Evolutionary conservation across 2,113 vertebrate genomes (phyloP), one percentile per base, ranked within the genome.

Genomic region (Talpa occidentalis): DNA sequence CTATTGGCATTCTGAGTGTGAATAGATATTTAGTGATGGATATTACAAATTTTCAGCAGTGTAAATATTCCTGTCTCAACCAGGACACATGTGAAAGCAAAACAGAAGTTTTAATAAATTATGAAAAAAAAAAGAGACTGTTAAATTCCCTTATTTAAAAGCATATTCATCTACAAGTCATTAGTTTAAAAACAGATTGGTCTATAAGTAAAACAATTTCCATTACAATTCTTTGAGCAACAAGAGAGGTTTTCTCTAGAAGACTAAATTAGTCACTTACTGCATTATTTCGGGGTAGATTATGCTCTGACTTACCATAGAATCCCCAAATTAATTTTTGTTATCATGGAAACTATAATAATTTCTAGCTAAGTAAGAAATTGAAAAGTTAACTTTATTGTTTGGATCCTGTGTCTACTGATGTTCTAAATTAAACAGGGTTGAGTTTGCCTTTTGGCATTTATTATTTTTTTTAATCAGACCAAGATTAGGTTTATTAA

Each of bases 341-440:
- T 86, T 80, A 32, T 88, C 81, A 54, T 74, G 26, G 76, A 72
- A 83, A 80, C 37, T 8, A 47, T 35, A 70, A 37, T 84, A 24
- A 93, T 94, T 95, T 94, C 89, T 80, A 93, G 56, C 73, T 28
- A 47, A 52, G 37, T 82, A 78, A 37, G 77, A 86, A 94, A 88
- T 80, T 32, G 42, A 40, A 72, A 94, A 78, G 49, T 85, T 70
- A 30, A 47, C 90, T 92, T 86, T 72, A n/a, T 81, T 94, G 56
- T 86, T 52, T 44, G 44, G 37, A 73, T 88, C 74, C 70, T 24
- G 40, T 49, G 15, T 91, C 56, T 64, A 9, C 17, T 28, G 62
- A 62, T 30, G 49, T 88, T 94, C 73, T 64, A 44, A 73, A 35
- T 88, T 21, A 28, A 80, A 72, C 21, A 90, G 21, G 37, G 37